Conservation (phyloP, 2,113 vertebrate genomes). For the Murina feae region DNA sequence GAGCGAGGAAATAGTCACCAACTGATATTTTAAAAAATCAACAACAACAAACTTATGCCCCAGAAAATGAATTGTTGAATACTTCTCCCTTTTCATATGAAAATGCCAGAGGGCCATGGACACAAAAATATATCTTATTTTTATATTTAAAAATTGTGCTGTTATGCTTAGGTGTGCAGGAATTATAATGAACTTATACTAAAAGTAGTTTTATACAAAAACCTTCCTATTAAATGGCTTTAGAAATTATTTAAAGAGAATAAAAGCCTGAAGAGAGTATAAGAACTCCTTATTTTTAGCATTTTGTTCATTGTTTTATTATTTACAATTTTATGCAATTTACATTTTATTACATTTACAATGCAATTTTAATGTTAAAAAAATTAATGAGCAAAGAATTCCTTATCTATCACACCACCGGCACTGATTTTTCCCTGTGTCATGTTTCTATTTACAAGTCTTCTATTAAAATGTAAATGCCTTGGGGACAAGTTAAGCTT, state of each 20-base stretch:
- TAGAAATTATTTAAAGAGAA: conserved; percentile 38
- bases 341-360: too few relatives aligned
- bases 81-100: conserved; percentile 7
- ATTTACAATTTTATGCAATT: too few relatives aligned
- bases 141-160: not conserved
- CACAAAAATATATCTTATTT: not conserved
- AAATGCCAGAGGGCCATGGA: not conserved
- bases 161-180: not conserved
- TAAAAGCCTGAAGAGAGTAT: not conserved
- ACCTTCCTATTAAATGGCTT: not conserved
- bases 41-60: not conserved
- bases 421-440: not conserved
- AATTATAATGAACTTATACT: conserved; percentile 41
- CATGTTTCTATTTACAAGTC: not conserved
- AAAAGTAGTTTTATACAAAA: conserved; percentile 32
- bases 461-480: conserved; percentile 12
- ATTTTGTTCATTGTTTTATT: conserved; percentile 24
- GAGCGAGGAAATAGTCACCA: not conserved
- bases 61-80: conserved; percentile 7
- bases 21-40: conserved; percentile 12
- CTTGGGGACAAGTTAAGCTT: not conserved
- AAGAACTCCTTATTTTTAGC: not conserved
- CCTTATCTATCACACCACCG: not conserved
- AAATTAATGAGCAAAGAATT: not conserved
- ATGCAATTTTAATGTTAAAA: not conserved